Evolutionary conservation across 92 coral and sea anemone species (phyloP).

Genomic region (Desmophyllum pertusum): DNA sequence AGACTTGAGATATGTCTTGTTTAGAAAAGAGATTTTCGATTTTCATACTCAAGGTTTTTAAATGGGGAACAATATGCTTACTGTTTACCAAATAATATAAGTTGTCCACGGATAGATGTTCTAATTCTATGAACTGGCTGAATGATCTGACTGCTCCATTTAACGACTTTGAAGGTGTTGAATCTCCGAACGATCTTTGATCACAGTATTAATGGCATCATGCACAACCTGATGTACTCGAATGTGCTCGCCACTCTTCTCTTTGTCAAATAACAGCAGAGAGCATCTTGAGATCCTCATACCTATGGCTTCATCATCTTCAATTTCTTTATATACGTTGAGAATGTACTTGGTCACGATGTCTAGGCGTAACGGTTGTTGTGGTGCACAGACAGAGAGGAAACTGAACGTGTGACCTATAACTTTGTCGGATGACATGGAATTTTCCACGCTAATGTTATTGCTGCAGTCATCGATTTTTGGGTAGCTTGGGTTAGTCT

Average conservation of each 20-base stretch:
- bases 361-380: not conserved
- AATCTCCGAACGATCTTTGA: not conserved
- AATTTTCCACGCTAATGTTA: not conserved
- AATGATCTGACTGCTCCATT: not conserved
- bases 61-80: not conserved
- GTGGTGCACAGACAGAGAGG: not conserved
- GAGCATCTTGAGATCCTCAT: not conserved
- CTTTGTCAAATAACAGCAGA: not conserved
- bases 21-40: not conserved
- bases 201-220: not conserved
- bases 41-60: not conserved
- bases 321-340: not conserved
- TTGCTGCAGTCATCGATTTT: not conserved
- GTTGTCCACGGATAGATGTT: not conserved
- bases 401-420: not conserved
- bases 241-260: not conserved
- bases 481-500: not conserved
- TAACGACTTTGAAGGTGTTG: not conserved
- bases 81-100: not conserved
- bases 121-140: not conserved
- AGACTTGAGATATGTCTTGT: not conserved
- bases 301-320: not conserved
- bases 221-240: not conserved
- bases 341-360: not conserved
- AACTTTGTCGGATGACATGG: not conserved